Percentiles rank a stretch among this genome's conserved stretches.
Evolutionary conservation across 2,888 invertebrate species (phyloP).

Genomic region (Thymelicus acteon): DNA sequence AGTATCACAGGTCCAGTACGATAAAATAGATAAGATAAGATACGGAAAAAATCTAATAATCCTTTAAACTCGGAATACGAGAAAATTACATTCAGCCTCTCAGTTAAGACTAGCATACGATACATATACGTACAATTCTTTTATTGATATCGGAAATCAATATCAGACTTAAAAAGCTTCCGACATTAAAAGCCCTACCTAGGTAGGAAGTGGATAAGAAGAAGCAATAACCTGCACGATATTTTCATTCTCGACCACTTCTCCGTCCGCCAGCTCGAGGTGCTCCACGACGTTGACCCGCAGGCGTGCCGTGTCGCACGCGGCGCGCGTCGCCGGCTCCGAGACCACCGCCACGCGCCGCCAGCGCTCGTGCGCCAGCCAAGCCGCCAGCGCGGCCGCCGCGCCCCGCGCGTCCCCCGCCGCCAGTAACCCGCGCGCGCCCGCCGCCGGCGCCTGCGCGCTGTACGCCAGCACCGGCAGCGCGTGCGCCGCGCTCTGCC

Average conservation of each 20-base stretch:
- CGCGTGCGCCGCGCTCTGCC: slow-evolving; percentile 59
- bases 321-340: slow-evolving; percentile 60
- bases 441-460: slow-evolving; percentile 50
- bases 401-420: slow-evolving; percentile 48
- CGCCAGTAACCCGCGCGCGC: slow-evolving; percentile 57
- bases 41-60: no score
- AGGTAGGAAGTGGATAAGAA: no score
- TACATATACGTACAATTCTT: no score
- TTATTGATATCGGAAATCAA: no score
- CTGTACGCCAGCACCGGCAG: slow-evolving; percentile 70
- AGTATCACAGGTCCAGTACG: no score
- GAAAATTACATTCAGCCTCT: no score
- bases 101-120: no score
- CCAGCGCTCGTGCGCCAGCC: slow-evolving; percentile 57
- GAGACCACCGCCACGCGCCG: slow-evolving; percentile 63
- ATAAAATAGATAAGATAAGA: no score
- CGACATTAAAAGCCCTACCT: no score
- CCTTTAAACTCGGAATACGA: no score
- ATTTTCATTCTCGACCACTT: slow-evolving; percentile 45
- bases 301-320: slow-evolving; percentile 56
- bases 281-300: slow-evolving; percentile 57
- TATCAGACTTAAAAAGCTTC: no score
- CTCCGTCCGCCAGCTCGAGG: slow-evolving; percentile 69
- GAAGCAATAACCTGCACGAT: slow-evolving; percentile 7
- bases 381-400: slow-evolving; percentile 49